phyloP scores from a whole-genome alignment of 1,140 invertebrate genomes.

The Asbolus verrucosus region DNA sequence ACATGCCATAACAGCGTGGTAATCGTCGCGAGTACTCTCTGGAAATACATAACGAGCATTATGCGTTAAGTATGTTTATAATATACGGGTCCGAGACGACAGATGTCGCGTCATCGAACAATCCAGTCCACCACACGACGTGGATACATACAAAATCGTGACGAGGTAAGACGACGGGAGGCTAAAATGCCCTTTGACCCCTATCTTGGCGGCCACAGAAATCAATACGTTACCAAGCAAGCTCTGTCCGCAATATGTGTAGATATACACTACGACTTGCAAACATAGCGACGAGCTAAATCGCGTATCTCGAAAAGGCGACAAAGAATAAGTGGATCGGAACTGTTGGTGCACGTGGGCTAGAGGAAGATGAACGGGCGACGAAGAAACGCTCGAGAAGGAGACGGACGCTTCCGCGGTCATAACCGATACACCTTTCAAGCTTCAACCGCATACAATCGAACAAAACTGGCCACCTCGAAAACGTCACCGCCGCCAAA shows the following conservation, averaged over 20 bases:
- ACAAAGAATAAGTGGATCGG: slow-evolving; percentile 49
- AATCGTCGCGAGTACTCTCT: too few species aligned
- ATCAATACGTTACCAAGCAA: slow-evolving; percentile 61
- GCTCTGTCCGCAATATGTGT: slow-evolving; percentile 51
- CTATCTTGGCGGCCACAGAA: slow-evolving; percentile 62
- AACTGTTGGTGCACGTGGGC: slow-evolving; percentile 26
- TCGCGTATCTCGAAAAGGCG: slow-evolving; percentile 50
- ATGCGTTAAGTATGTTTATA: not conserved
- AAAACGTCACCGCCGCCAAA: too few species aligned
- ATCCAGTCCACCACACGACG: slow-evolving; percentile 33
- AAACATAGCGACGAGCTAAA: slow-evolving; percentile 48
- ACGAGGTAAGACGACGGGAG: slow-evolving; percentile 50
- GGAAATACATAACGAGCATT: too few species aligned
- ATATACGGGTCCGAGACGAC: not conserved
- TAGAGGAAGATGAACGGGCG: slow-evolving; percentile 10
- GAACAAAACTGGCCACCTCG: slow-evolving; percentile 19
- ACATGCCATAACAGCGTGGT: too few species aligned
- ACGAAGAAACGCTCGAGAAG: slow-evolving; percentile 21
- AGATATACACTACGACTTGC: slow-evolving; percentile 47
- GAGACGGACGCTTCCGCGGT: slow-evolving; percentile 23
- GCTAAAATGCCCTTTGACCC: slow-evolving; percentile 62
- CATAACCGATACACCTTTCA: slow-evolving; percentile 31
- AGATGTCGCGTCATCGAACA: slow-evolving; percentile 28
- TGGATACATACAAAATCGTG: slow-evolving; percentile 43
- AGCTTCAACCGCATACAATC: slow-evolving; percentile 12